Evolutionary conservation across 1,140 invertebrate genomes (phyloP), one percentile per base, ranked within the genome.

Genomic region (Reticulitermes speratus): DNA sequence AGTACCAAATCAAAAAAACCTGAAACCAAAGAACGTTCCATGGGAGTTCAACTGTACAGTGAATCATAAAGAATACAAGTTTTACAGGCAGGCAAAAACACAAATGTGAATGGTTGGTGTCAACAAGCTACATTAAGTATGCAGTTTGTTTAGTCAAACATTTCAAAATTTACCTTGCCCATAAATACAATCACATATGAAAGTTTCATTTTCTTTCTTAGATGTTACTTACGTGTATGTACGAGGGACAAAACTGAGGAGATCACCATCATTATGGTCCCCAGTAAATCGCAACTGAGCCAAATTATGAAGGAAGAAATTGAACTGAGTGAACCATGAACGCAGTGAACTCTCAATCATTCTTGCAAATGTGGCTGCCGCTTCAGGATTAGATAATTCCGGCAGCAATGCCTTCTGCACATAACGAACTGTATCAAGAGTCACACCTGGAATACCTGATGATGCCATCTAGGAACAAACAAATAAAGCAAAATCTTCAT

Each of bases 301-400:
- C 88, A 99, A 91, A 91, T 99, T 99, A 91, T 99, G 98, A 44
- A 99, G 92, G 91, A 99, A 99, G 91, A 99, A 99, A 92, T 99
- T 99, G 88, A 99, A 97, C 87, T 98, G 97, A 0, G 97, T 98
- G 88, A 98, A 99, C 93, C 97, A 95, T 12, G 92, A 93, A 91
- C 97, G 97, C 14, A 97, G 91, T 30, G 96, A 97, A 88, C 95
- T 96, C 90, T 98, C 96, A 90, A 99, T 98, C 93, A 98, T 96
- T 52, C 96, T 92, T 2, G 98, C 97, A 92, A 99, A 99, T 59
- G 96, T 95, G 38, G 97, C 97, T 0, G 97, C 97, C 8, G 98
- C 98, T 92, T 99, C 98, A 0, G 97, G 96, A 91, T 99, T 98
- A 25, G 97, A 97, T 90, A 96, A 94, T 86, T 96, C 95, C 0